Evolutionary conservation across 2,888 invertebrate species (phyloP).

Genomic region (Archips xylosteana): DNA sequence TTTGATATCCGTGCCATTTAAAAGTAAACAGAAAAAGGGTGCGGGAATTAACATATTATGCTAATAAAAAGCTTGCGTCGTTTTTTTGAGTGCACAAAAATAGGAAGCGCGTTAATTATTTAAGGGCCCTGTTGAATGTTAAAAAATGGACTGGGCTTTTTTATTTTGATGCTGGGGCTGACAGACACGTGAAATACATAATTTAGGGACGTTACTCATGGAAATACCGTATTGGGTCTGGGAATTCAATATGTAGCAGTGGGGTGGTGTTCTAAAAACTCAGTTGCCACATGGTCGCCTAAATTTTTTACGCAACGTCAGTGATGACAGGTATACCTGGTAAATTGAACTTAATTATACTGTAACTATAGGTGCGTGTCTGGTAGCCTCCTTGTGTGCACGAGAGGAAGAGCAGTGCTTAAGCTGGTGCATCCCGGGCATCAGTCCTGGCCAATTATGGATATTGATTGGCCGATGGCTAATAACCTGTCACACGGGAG

Average conservation of each 20-base stretch:
- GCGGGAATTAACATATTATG: constrained; percentile 38
- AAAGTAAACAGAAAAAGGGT: constrained; percentile 31
- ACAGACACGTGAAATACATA: not conserved
- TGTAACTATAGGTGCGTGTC: no score
- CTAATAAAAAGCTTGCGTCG: constrained; percentile 25
- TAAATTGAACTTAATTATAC: no score
- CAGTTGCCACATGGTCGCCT: no score
- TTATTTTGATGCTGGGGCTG: constrained; percentile 8
- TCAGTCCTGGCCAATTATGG: no score
- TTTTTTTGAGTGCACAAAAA: constrained; percentile 35
- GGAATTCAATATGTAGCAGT: not conserved
- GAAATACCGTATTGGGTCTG: not conserved
- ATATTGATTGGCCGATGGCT: no score
- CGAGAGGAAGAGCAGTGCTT: no score
- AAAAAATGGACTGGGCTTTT: constrained; percentile 9
- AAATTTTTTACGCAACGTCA: no score
- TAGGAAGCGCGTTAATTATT: constrained; percentile 28
- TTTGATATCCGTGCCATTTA: constrained; percentile 7
- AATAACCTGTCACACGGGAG: no score
- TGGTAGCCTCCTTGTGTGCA: no score
- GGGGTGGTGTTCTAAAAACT: no score
- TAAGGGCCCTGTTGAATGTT: constrained; percentile 23
- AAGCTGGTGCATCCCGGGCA: no score
- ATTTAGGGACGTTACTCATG: not conserved
- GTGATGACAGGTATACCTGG: no score